These are phyloP conservation scores for Scyliorhinus canicula DNA, from an alignment of 2,797 vertebrate genomes.

Conservation along the genomic window DNA sequence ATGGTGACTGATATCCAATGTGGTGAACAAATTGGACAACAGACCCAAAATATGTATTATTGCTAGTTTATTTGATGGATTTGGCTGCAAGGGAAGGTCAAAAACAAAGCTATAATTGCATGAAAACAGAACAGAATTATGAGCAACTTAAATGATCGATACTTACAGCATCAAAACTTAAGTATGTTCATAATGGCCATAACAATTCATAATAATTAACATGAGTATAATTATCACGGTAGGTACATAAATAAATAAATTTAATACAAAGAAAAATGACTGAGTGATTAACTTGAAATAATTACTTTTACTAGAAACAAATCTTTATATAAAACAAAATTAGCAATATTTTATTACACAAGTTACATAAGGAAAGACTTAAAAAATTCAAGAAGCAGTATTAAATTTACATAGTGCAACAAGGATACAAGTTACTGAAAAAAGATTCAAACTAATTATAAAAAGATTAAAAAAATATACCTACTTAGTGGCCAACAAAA, in stretches of 20 bases:
- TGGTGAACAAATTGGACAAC: constrained; percentile 95
- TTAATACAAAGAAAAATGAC: constrained; percentile 36
- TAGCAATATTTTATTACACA: constrained; percentile 28
- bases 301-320: constrained; percentile 36
- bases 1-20: constrained; percentile 91
- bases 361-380: constrained; percentile 9
- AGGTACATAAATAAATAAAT: constrained; percentile 34
- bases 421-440: constrained; percentile 31
- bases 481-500: constrained; percentile 35
- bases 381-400: constrained; percentile 28
- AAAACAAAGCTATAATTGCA: constrained; percentile 40
- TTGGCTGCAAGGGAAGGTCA: constrained; percentile 68
- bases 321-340: constrained; percentile 33
- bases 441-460: constrained; percentile 22
- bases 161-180: constrained; percentile 37
- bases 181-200: constrained; percentile 38
- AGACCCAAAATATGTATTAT: constrained; percentile 97
- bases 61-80: constrained; percentile 93
- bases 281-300: constrained; percentile 34
- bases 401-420: constrained; percentile 34
- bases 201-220: constrained; percentile 39
- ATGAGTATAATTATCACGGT: constrained; percentile 37
- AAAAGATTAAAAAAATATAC: constrained; percentile 34
- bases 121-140: constrained; percentile 41
- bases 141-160: constrained; percentile 41